These are phyloP conservation scores for Alcedo atthis DNA, from an alignment of 2,797 vertebrate species.

Conservation along the genomic window DNA sequence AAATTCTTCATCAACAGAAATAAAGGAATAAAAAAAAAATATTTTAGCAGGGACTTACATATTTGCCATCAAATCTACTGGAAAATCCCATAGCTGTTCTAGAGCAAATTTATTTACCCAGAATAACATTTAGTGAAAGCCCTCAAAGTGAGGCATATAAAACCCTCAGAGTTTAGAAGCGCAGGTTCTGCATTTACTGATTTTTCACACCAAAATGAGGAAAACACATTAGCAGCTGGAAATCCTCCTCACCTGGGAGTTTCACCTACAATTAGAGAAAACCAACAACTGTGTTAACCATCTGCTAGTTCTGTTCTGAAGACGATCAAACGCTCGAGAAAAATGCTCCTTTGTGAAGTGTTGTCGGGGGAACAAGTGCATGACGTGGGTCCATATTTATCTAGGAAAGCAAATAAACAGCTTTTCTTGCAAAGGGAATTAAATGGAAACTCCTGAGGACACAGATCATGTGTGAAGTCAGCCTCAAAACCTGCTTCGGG, in stretches of 20 bases:
- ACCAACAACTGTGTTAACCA: conserved; percentile 43
- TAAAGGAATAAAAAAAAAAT: not conserved
- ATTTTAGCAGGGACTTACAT: not conserved
- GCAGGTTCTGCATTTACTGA: not conserved
- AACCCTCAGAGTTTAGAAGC: not conserved
- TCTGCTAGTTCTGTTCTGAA: conserved; percentile 48
- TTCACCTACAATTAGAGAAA: conserved; percentile 60
- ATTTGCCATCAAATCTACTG: not conserved
- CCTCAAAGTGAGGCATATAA: not conserved
- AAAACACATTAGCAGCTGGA: conserved; percentile 63
- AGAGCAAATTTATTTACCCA: not conserved
- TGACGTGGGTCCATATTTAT: conserved; percentile 26
- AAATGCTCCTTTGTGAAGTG: conserved; percentile 58
- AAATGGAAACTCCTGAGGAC: conserved; percentile 41
- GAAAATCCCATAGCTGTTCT: not conserved
- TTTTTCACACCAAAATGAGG: conserved; percentile 44
- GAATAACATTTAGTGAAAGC: not conserved
- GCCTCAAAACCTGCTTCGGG: not conserved
- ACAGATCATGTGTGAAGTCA: conserved; percentile 48
- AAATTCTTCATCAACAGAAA: not conserved
- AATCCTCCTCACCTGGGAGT: conserved; percentile 16
- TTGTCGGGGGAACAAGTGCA: conserved; percentile 60
- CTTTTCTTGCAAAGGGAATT: conserved; percentile 39
- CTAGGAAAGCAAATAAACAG: conserved; percentile 54
- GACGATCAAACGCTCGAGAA: not conserved